A percentile compares a stretch with the other conserved stretches of the same genome.
Evolutionary conservation across 1,140 invertebrate genomes (phyloP).

Genomic region (Bombus pascuorum): DNA sequence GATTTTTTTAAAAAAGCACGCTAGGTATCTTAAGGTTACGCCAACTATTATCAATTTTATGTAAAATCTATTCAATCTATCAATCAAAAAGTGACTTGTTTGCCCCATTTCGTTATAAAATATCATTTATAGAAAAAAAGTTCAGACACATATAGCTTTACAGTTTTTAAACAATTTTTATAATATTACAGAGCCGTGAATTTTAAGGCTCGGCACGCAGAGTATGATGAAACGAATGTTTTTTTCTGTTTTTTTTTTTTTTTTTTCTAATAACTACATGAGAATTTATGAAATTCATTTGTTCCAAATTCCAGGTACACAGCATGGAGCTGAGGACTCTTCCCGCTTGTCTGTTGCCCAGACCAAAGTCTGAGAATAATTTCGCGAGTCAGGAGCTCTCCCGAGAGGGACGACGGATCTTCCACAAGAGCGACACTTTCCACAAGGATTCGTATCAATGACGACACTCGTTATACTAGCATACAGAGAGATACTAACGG

Average conservation of each 20-base stretch:
- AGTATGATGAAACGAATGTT: background rate
- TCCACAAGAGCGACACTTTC: slow-evolving; percentile 91
- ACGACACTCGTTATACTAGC: slow-evolving; percentile 89
- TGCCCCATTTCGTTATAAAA: no score
- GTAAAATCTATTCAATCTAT: no score
- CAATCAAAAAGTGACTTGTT: no score
- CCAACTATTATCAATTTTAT: no score
- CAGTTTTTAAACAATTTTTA: no score
- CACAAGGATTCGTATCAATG: slow-evolving; percentile 89
- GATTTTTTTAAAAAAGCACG: background rate
- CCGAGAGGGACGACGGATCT: slow-evolving; percentile 85
- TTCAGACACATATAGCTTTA: no score
- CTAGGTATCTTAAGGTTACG: no score
- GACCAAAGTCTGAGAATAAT: slow-evolving; percentile 92
- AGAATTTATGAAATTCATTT: background rate
- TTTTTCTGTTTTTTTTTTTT: background rate
- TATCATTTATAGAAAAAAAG: no score
- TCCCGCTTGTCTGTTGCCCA: slow-evolving; percentile 86
- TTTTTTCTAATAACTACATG: background rate
- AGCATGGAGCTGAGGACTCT: slow-evolving; percentile 86
- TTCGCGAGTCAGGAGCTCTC: slow-evolving; percentile 87
- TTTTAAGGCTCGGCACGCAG: no score
- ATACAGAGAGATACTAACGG: slow-evolving; percentile 81
- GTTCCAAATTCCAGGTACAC: slow-evolving; percentile 79
- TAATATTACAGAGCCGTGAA: no score